Evolutionary conservation across 1,140 invertebrate species (phyloP).

Genomic region (Lepidurus packardi): DNA sequence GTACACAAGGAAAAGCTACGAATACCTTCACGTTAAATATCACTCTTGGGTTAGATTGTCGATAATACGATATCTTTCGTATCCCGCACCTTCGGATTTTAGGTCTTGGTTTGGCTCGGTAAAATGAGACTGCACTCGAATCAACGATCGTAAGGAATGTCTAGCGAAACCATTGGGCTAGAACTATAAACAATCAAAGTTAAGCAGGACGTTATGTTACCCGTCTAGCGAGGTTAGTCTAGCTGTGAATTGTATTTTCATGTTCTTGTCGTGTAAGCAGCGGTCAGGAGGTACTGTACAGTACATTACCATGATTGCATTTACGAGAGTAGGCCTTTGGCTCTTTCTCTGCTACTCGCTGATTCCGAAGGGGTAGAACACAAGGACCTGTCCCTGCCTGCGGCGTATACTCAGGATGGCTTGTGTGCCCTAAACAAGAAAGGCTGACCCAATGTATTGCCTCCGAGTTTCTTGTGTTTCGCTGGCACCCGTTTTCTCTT

Average conservation of each 20-base stretch:
- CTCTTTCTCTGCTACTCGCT: neutral
- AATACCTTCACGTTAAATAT: too few relatives aligned
- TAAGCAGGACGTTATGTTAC: too few relatives aligned
- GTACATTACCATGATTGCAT: slow-evolving; percentile 22
- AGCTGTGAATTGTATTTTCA: neutral
- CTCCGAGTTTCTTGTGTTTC: neutral
- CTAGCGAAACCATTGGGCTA: too few relatives aligned
- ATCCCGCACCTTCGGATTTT: too few relatives aligned
- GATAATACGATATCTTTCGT: too few relatives aligned
- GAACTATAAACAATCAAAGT: too few relatives aligned
- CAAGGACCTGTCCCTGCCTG: neutral
- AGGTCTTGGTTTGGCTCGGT: too few relatives aligned
- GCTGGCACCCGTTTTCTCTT: neutral
- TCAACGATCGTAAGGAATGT: too few relatives aligned
- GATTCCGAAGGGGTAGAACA: neutral
- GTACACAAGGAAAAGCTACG: too few relatives aligned
- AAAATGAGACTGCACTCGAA: too few relatives aligned
- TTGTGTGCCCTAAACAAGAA: neutral
- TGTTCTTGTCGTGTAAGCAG: neutral
- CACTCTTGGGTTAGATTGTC: too few relatives aligned
- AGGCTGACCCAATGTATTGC: neutral
- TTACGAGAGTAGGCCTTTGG: neutral
- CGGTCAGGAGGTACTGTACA: neutral
- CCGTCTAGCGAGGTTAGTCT: too few relatives aligned
- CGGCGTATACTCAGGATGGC: neutral